Evolutionary conservation across 2,888 invertebrate genomes (phyloP), one percentile per base, ranked within the genome.

Genomic region (Drosophila demipolita): DNA sequence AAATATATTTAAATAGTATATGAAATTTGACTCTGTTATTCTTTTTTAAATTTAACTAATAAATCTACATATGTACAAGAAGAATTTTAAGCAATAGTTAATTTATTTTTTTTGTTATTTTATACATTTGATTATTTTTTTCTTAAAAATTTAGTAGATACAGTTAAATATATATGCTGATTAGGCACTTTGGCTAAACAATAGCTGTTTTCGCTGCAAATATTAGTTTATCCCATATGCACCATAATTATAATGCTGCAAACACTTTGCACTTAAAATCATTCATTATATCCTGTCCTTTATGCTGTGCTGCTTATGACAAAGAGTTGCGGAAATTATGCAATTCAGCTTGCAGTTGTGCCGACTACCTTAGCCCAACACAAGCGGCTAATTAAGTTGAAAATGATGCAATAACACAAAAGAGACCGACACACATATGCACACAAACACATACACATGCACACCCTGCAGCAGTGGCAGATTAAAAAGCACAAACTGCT

Each of bases 401-500:
- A 68, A 72, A 73, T 67, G 70, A 66, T 79, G 67, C 67, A 80
- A 64, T 32, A 66, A 40, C 55, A 64, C 66, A 76, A 71, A 57
- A 53, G 50, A 40, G 36, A 23, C 23, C 38, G 49, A 29, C 50
- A 48, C 60, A 33, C 64, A 45, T 36, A 57, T 23, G 29, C 11
- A 53, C 23, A 35, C 26, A 40, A 12, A 42, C 35, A 53, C 8
- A 42, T 33, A 49, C 49, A 54, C 49, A 40, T 2, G 53, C 26
- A 48, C 42, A 50, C 57, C 17, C 23, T 20, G 26, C 48, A 48
- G 32, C 50, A 36, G 26, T 23, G 40, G 23, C 54, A 29, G 52
- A 48, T 80, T 53, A 61, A 78, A 77, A 80, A 73, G 76, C 68
- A 76, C 80, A 80, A 61, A 49, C 50, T 17, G 49, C 62, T 54